phyloP scores from a whole-genome alignment of 2,888 invertebrate genomes.

The Nephrotoma guestfalica region DNA sequence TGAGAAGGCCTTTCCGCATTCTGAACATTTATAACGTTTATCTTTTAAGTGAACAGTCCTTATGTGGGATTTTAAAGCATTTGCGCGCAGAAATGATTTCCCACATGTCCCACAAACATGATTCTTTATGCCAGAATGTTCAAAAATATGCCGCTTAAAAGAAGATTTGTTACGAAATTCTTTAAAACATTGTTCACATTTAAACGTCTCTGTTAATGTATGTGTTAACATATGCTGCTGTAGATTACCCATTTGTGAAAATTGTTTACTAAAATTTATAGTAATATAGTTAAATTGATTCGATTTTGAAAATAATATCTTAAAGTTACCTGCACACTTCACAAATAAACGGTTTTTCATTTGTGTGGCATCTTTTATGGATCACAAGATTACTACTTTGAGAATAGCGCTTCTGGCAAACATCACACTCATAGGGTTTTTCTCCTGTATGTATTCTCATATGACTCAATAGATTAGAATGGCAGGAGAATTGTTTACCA shows the following conservation, averaged over 20 bases:
- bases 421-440: background rate
- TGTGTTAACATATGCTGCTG: background rate
- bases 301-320: background rate
- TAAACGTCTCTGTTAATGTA: background rate
- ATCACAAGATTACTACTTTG: background rate
- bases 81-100: background rate
- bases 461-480: background rate
- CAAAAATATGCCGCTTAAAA: background rate
- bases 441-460: background rate
- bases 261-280: background rate
- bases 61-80: background rate
- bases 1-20: background rate
- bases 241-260: background rate
- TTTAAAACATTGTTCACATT: background rate
- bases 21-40: background rate
- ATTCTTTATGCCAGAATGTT: background rate
- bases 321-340: background rate
- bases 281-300: background rate
- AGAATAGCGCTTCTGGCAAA: background rate
- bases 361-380: background rate
- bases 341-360: background rate
- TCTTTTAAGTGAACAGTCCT: background rate
- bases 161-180: background rate
- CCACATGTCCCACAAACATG: slow-evolving; percentile 1
- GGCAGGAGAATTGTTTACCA: background rate